Conservation (phyloP, 35 echinoderm and acorn worm species). For the Patiria miniata region DNA sequence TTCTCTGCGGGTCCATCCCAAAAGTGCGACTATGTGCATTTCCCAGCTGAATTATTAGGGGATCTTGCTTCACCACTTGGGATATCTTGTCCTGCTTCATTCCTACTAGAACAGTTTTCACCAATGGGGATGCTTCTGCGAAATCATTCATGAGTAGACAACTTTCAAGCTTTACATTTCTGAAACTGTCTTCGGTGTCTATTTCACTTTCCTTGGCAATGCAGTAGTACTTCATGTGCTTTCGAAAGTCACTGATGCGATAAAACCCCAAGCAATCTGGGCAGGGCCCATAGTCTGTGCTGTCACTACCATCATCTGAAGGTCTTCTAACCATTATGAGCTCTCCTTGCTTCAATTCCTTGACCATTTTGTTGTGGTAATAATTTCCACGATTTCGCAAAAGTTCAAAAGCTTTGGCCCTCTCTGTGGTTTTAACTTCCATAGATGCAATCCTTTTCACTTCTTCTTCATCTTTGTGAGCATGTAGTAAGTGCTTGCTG, state of each 20-base stretch:
- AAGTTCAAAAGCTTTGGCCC: neutral
- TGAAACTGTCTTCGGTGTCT: neutral
- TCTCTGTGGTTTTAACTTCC: neutral
- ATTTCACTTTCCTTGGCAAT: neutral
- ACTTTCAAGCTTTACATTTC: slow-evolving; percentile 24
- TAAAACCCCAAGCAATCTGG: slow-evolving; percentile 46
- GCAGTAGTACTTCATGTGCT: slow-evolving; percentile 27
- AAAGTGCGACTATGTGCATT: slow-evolving; percentile 3
- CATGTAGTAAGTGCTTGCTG: slow-evolving; percentile 19
- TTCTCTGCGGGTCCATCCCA: slow-evolving; percentile 14
- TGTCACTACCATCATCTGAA: neutral
- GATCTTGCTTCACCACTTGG: slow-evolving; percentile 1
- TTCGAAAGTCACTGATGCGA: slow-evolving; percentile 7
- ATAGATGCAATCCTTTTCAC: slow-evolving; percentile 5
- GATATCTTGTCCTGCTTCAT: slow-evolving; percentile 33
- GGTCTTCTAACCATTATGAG: slow-evolving; percentile 37
- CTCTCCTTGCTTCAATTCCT: neutral
- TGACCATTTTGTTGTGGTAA: slow-evolving; percentile 20
- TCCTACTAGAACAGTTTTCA: neutral
- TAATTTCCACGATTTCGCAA: slow-evolving; percentile 29
- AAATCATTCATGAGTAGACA: neutral
- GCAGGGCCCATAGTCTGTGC: slow-evolving; percentile 1
- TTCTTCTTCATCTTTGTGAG: slow-evolving; percentile 17
- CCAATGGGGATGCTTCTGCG: slow-evolving; percentile 9
- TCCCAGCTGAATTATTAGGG: slow-evolving; percentile 16